These are phyloP conservation scores for Phortica variegata DNA, from an alignment of 1,140 invertebrate genomes.

Conservation along the genomic window DNA sequence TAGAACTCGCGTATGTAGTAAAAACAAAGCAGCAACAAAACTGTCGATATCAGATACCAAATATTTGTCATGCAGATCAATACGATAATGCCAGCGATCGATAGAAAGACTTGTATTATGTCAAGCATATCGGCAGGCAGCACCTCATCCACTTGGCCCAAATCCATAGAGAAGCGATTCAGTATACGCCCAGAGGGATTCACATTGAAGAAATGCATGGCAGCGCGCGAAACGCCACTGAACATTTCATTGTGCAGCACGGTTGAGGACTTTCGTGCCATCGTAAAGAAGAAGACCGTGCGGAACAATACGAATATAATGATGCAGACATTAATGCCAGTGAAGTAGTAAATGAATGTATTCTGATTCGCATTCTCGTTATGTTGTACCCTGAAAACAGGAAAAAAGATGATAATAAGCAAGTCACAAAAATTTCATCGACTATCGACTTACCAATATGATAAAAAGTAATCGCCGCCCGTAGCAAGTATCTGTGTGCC, in stretches of 20 bases:
- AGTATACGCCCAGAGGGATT: constrained; percentile 74
- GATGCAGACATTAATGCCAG: constrained; percentile 63
- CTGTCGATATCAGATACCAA: constrained; percentile 72
- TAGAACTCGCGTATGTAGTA: constrained; percentile 76
- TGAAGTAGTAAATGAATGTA: constrained; percentile 55
- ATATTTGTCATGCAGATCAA: constrained; percentile 75
- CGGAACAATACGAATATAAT: constrained; percentile 62
- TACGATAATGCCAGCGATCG: constrained; percentile 72
- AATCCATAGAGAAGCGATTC: constrained; percentile 77
- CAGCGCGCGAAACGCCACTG: constrained; percentile 52
- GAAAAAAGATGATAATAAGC: constrained; percentile 12
- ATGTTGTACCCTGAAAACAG: constrained; percentile 59
- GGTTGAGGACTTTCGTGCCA: constrained; percentile 73
- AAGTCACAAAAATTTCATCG: too few relatives aligned
- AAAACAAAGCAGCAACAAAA: constrained; percentile 70
- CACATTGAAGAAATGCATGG: constrained; percentile 78
- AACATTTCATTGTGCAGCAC: constrained; percentile 52
- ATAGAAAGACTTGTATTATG: constrained; percentile 72
- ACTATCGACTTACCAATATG: constrained; percentile 60
- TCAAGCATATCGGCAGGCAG: constrained; percentile 67
- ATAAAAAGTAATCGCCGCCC: constrained; percentile 67
- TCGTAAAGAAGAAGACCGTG: constrained; percentile 66
- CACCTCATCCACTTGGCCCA: constrained; percentile 60
- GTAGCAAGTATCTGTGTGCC: constrained; percentile 67
- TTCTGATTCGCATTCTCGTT: constrained; percentile 16